Base-by-base conservation (phyloP, 2,888 invertebrate species). In the Dasysyrphus albostriatus region DNA sequence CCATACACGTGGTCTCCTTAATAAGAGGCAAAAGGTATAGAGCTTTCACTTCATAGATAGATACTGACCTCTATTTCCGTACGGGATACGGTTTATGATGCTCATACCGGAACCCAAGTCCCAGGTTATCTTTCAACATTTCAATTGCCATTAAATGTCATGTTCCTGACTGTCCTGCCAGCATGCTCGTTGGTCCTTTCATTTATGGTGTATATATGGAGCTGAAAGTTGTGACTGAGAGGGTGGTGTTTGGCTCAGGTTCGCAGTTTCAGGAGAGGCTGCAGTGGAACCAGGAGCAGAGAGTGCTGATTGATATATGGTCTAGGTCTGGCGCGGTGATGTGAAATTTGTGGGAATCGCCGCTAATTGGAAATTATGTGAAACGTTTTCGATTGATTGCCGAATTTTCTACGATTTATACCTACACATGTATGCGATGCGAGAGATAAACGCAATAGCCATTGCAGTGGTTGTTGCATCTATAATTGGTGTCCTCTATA, bases 281-380 rank as follows among this genome's bases (percentile, higher is more conserved):
- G 12, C 65, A 37, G 19, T 19, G 32, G 14, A 16, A 19, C 19
- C 34, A 42, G 16, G 19, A 16, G 32, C 16, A 16, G 32, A 54
- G 54, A 12, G 9, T 42, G 54, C 54, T 58, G 81, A 72, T 44
- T 32, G 69, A 69, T 69, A 42, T 49, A 51, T 63, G 42, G 42
- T 39, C 29, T 44, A 34, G 51, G 58, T 72, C 51, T 78, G 61
- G 51, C 37, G 58, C 59, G 54, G 70, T 49, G 73, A 85, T 82
- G 82, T 74, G 73, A 82, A 85, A 85, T 85, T 85, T 85, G 85
- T 82, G 77, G 82, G 63, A 77, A 82, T 80, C 81, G 77, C 82
- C 85, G 77, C 85, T 85, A 85, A 85, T 85, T 85, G 85, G 85
- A 85, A 85, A 85, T 85, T 85, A 85, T 85, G 82, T 85, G 85